Evolutionary conservation across 64 coral and sea anemone genomes (phyloP).

Genomic region (Cladopsammia gracilis): DNA sequence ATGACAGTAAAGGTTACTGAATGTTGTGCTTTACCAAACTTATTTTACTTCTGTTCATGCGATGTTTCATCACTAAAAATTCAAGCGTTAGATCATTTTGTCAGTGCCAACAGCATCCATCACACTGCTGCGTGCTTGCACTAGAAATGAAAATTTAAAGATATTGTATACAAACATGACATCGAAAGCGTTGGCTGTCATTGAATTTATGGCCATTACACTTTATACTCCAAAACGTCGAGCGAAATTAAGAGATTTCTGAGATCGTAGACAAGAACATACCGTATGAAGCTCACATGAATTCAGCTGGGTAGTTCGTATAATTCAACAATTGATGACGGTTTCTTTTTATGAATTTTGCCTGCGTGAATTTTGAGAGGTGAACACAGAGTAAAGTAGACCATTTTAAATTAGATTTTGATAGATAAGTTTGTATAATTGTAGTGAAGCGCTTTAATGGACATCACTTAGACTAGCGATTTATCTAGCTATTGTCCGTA

Average conservation of each 20-base stretch:
- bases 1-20: not conserved
- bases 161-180: constrained; percentile 7
- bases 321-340: no score
- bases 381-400: not conserved
- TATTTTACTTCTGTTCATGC: no score
- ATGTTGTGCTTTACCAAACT: no score
- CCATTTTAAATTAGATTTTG: constrained; percentile 1
- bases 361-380: not conserved
- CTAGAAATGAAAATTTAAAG: not conserved
- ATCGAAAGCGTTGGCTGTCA: not conserved
- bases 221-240: not conserved
- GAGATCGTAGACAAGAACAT: no score
- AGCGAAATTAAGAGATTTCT: no score
- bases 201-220: not conserved
- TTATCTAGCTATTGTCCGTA: not conserved
- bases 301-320: no score
- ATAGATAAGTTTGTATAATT: constrained; percentile 47
- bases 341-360: no score
- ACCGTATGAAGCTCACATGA: no score
- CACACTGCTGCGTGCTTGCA: no score
- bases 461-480: not conserved
- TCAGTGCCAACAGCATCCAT: no score
- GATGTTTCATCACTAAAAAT: no score
- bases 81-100: not conserved
- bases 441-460: not conserved